These are phyloP conservation scores for Vultur gryphus DNA, from an alignment of 2,797 vertebrate species.

Conservation along the genomic window DNA sequence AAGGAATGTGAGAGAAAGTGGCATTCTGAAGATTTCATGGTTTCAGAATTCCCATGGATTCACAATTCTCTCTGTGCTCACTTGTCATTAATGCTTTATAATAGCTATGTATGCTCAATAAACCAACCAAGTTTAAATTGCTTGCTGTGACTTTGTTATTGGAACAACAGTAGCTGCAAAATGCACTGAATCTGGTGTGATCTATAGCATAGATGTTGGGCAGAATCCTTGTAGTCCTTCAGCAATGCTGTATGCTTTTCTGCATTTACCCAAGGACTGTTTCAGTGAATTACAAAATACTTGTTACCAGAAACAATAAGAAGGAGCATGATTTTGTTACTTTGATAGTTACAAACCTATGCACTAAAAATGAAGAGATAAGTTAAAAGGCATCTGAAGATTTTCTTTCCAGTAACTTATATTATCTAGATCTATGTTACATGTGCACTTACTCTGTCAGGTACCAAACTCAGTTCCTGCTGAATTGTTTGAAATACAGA, in stretches of 20 bases:
- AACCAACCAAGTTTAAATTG: not conserved
- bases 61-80: not conserved
- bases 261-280: not conserved
- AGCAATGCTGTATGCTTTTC: not conserved
- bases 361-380: not conserved
- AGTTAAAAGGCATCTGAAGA: not conserved
- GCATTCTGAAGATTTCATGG: not conserved
- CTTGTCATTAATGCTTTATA: not conserved
- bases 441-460: not conserved
- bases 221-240: not conserved
- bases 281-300: not conserved
- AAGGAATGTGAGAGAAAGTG: not conserved
- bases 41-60: not conserved
- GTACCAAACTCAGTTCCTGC: not conserved
- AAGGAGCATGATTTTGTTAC: not conserved
- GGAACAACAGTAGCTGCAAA: not conserved
- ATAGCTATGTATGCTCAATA: not conserved
- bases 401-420: not conserved
- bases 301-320: not conserved
- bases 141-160: not conserved
- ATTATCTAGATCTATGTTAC: not conserved
- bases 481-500: not conserved
- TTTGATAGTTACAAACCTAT: not conserved
- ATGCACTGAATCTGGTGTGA: not conserved
- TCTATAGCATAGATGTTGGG: not conserved